Conservation (phyloP, 2,797 vertebrate species). For the Eurystomus glaucurus region DNA sequence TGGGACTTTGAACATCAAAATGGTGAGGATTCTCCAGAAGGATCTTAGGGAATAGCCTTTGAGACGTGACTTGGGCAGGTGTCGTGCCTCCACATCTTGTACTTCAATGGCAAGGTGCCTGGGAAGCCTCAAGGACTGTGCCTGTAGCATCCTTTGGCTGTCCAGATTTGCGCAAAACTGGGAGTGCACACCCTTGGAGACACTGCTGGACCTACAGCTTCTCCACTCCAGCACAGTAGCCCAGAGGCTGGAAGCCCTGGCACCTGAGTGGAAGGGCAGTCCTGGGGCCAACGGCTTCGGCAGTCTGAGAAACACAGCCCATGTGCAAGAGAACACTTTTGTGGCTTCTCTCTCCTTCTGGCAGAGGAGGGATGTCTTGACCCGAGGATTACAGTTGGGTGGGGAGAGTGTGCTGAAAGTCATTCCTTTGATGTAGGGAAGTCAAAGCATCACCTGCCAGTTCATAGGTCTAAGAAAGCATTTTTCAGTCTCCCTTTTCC, state of each 20-base stretch:
- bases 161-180: background rate
- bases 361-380: background rate
- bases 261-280: background rate
- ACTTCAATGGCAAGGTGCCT: background rate
- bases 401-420: background rate
- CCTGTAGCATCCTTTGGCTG: background rate
- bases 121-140: background rate
- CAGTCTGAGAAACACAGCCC: background rate
- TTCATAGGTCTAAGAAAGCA: background rate
- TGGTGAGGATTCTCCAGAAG: background rate
- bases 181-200: background rate
- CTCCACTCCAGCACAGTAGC: background rate
- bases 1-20: background rate
- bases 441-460: background rate
- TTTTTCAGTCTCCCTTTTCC: background rate
- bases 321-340: background rate
- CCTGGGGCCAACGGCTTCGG: background rate
- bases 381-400: rapidly evolving
- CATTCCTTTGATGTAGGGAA: rapidly evolving
- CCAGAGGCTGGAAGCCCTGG: background rate
- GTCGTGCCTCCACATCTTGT: background rate
- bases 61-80: rapidly evolving
- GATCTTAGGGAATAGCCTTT: background rate
- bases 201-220: background rate
- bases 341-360: background rate